phyloP scores from a whole-genome alignment of 2,113 vertebrate genomes.

The Salvelinus fontinalis region DNA sequence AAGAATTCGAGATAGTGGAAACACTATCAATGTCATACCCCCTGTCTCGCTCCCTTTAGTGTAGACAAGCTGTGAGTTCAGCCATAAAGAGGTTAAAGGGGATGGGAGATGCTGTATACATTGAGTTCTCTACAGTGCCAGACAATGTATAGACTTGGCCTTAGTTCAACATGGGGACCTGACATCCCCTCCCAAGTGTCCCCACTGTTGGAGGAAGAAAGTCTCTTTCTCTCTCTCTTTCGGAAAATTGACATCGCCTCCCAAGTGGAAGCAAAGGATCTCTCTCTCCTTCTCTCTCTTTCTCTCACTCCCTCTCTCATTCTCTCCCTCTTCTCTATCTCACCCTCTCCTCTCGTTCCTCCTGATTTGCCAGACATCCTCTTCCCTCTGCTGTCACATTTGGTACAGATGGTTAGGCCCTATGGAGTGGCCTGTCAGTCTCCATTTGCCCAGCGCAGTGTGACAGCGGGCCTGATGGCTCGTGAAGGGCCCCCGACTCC shows the following conservation, averaged over 20 bases:
- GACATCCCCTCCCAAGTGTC: constrained; percentile 35
- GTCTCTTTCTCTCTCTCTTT: constrained; percentile 11
- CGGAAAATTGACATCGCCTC: constrained; percentile 48
- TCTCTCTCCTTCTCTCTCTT: constrained; percentile 5
- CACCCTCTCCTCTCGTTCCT: constrained; percentile 52
- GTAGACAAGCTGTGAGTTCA: too few species aligned
- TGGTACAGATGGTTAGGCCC: constrained; percentile 88
- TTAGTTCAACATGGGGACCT: constrained; percentile 26
- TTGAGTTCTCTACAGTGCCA: too few species aligned
- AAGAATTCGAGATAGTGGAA: too few species aligned
- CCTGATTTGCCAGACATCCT: constrained; percentile 71
- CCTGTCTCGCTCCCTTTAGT: too few species aligned
- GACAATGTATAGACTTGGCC: too few species aligned
- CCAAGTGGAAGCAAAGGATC: constrained; percentile 38
- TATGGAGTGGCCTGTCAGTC: constrained; percentile 84
- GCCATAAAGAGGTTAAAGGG: constrained; percentile 3
- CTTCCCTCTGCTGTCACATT: constrained; percentile 84
- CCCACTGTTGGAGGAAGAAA: constrained; percentile 6
- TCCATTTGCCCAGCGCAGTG: constrained; percentile 71
- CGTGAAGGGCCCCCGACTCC: constrained; percentile 80
- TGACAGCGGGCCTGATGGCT: constrained; percentile 85
- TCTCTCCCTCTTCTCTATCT: constrained; percentile 29
- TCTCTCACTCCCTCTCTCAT: constrained; percentile 24
- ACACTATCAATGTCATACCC: too few species aligned
- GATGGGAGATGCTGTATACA: background rate